Conservation (phyloP, 2,113 vertebrate genomes). For the Podiceps cristatus region DNA sequence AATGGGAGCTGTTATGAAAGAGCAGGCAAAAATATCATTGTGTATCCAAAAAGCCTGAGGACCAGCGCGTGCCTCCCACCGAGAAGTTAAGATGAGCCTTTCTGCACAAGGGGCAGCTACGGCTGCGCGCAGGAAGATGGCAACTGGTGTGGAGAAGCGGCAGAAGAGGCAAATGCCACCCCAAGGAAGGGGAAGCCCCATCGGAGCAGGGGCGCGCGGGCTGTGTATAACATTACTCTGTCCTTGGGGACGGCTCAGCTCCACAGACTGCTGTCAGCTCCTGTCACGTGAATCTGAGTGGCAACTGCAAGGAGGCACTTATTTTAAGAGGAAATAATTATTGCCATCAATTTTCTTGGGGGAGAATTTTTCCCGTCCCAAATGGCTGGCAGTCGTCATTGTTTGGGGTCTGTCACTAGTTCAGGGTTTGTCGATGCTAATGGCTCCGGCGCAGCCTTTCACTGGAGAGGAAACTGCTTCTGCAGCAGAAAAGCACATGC, state of each 20-base stretch:
- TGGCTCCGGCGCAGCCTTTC: background rate
- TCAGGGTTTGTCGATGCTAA: background rate
- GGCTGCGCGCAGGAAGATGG: background rate
- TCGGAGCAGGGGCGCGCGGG: background rate
- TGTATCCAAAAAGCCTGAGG: background rate
- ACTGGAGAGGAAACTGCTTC: slow-evolving; percentile 38
- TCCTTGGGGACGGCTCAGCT: background rate
- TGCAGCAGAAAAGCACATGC: slow-evolving; percentile 3
- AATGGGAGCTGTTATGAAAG: background rate
- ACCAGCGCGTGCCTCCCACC: rapidly evolving
- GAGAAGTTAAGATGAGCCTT: background rate
- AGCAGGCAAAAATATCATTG: background rate
- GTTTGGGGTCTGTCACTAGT: background rate
- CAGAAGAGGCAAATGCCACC: background rate
- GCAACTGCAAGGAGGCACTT: background rate
- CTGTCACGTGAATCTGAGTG: background rate
- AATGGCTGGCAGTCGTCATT: background rate
- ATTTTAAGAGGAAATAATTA: background rate
- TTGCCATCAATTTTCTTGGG: background rate
- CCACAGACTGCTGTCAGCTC: background rate
- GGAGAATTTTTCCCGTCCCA: background rate
- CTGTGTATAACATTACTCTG: background rate
- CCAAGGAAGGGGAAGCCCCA: background rate
- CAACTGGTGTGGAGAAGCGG: background rate
- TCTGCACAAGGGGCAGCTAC: background rate